phyloP scores from a whole-genome alignment of 2,888 invertebrate genomes.

The Apamea epomidion region DNA sequence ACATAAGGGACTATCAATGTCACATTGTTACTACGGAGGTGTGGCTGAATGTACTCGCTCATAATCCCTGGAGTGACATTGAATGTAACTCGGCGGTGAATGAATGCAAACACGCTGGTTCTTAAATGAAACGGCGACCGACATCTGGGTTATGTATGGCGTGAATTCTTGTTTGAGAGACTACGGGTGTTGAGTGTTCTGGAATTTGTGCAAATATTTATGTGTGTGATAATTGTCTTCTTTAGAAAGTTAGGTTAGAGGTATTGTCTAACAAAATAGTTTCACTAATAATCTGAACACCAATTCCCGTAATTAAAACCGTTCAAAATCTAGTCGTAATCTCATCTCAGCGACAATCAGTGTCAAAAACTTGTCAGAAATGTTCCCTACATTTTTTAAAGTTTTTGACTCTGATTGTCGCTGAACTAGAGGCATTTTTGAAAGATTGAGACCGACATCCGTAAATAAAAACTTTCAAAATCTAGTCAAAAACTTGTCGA shows the following conservation, averaged over 20 bases:
- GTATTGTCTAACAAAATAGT: background rate
- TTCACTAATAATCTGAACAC: background rate
- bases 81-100: slow-evolving; percentile 25
- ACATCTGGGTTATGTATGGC: background rate
- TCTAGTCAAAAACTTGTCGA: too few relatives aligned
- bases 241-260: background rate
- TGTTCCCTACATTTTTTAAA: too few relatives aligned
- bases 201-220: background rate
- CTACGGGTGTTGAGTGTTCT: background rate
- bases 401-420: too few relatives aligned
- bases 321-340: too few relatives aligned
- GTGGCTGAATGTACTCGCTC: background rate
- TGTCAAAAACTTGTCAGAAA: too few relatives aligned
- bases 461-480: too few relatives aligned
- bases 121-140: slow-evolving; percentile 21
- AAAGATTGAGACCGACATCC: too few relatives aligned
- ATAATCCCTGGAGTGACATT: slow-evolving; percentile 14
- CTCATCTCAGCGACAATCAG: too few relatives aligned
- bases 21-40: background rate
- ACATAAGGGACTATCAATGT: background rate
- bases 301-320: too few relatives aligned
- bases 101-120: slow-evolving; percentile 11
- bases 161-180: background rate
- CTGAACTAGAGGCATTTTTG: too few relatives aligned
- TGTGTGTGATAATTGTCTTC: background rate